Evolutionary conservation across 1,140 invertebrate genomes (phyloP), one percentile per base, ranked within the genome.

Genomic region (Psilanteris sp.): DNA sequence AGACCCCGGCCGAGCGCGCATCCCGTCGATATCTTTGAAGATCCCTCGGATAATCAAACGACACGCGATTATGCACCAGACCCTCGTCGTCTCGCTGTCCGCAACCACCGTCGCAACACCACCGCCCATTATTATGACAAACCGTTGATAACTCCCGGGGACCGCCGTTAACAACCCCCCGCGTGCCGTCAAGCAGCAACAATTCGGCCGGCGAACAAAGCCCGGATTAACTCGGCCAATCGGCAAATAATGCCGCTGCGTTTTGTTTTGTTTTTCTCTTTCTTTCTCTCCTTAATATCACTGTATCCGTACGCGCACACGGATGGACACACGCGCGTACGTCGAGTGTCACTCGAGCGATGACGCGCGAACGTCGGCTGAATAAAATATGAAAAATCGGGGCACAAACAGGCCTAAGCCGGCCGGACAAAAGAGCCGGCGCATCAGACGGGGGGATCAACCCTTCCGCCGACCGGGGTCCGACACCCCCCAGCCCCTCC

Each of bases 111-210:
- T 70, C 52, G 52, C 37, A 44, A 66, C 61, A 66, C 22, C 50
- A 36, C 15, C 32, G 16, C 9, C 64, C 54, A 59, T 70, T 70
- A 70, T 70, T 70, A 70, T 70, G 64, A 70, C 54, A 70, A 70
- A 50, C 64, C 64, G 52, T 59, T 54, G 64, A 70, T 70, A 70
- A 70, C 44, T 70, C 44, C n/a, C n/a, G n/a, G n/a, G 8, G 24
- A n/a, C 13, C 24, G 62, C 50, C 34, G 48, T 67, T 67, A 67
- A 44, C 61, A 18, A 32, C 50, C 22, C 50, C 50, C 62, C 39
- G 14, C 62, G n/a, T 29, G 24, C 50, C 50, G 10, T 44, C 29
- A 36, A 36, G 37, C 20, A 43, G 61, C 61, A 50, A 52, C 46
- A 52, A 64, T 64, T 64, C 52, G 29, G 27, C 13, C 20, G n/a